A percentile compares a stretch with the other conserved stretches of the same genome.
Evolutionary conservation across 2,113 vertebrate species (phyloP).

Genomic region (Coreoperca whiteheadi): DNA sequence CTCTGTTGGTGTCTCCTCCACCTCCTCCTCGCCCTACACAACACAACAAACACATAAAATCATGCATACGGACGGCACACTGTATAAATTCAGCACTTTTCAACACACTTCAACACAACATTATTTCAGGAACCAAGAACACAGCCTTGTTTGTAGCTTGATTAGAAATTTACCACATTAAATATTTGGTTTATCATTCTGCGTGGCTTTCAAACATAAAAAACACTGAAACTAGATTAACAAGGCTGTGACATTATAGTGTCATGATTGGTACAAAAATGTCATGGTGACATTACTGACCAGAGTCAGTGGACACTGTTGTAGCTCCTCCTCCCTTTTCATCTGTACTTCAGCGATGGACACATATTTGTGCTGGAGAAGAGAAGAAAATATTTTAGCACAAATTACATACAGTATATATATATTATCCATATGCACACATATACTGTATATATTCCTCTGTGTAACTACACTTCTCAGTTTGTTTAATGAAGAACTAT

Average conservation of each 20-base stretch:
- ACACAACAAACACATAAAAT: not conserved
- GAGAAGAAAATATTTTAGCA: slow-evolving; percentile 7
- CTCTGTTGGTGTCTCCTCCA: slow-evolving; percentile 93
- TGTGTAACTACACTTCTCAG: not conserved
- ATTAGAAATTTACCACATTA: not conserved
- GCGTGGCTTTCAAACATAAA: not conserved
- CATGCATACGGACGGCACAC: rapidly evolving
- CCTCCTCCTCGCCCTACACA: slow-evolving; percentile 92
- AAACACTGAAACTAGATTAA: not conserved
- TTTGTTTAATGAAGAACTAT: slow-evolving; percentile 24
- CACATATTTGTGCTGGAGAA: slow-evolving; percentile 93
- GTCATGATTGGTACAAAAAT: not conserved
- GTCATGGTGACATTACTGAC: slow-evolving; percentile 78
- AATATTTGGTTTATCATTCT: not conserved
- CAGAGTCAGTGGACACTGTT: slow-evolving; percentile 95
- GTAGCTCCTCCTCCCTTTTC: slow-evolving; percentile 93
- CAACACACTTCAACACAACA: too few relatives aligned
- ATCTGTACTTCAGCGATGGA: slow-evolving; percentile 97
- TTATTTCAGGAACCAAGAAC: not conserved
- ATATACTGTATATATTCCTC: not conserved
- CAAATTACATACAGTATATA: too few relatives aligned
- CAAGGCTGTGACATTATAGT: not conserved
- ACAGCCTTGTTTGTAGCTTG: not conserved
- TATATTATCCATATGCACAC: too few relatives aligned
- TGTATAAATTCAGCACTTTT: not conserved